Evolutionary conservation across 1,140 invertebrate species (phyloP).

Genomic region (Lordiphosa mommai): DNA sequence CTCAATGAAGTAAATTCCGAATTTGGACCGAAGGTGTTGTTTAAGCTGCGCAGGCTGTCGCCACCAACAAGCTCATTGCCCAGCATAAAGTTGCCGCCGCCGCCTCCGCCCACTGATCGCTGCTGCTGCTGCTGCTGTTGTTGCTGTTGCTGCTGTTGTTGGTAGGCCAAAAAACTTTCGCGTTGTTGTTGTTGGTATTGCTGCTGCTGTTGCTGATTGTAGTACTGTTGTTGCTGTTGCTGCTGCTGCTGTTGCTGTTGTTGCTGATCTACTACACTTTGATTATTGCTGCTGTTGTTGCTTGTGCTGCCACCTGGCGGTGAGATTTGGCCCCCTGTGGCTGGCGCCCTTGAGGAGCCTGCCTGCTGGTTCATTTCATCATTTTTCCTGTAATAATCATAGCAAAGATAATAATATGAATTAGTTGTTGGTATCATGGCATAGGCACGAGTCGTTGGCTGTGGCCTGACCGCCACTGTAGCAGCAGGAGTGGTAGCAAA

Average conservation of each 20-base stretch:
- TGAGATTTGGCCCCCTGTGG: slow-evolving; percentile 80
- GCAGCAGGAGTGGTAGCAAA: neutral
- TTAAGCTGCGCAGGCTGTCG: slow-evolving; percentile 74
- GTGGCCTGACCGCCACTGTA: neutral
- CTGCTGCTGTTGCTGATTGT: slow-evolving; percentile 58
- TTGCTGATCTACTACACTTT: slow-evolving; percentile 34
- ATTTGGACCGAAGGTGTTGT: slow-evolving; percentile 76
- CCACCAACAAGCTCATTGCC: slow-evolving; percentile 69
- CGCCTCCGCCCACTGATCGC: slow-evolving; percentile 30
- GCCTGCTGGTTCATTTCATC: slow-evolving; percentile 80
- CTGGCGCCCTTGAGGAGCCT: slow-evolving; percentile 80
- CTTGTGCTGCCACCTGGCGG: slow-evolving; percentile 70
- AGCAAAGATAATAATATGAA: slow-evolving; percentile 15
- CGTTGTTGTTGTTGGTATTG: slow-evolving; percentile 61
- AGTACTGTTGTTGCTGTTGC: slow-evolving; percentile 50
- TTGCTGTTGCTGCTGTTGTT: slow-evolving; percentile 48
- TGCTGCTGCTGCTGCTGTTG: slow-evolving; percentile 46
- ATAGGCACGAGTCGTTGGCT: neutral
- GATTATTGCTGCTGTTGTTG: slow-evolving; percentile 33
- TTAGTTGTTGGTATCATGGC: slow-evolving; percentile 25
- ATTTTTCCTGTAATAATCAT: slow-evolving; percentile 76
- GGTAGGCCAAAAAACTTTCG: neutral
- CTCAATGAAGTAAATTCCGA: slow-evolving; percentile 70
- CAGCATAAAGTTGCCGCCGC: slow-evolving; percentile 62
- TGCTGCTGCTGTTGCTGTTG: slow-evolving; percentile 39